Conservation (phyloP, 2,888 invertebrate genomes). For the Eupithecia subfuscata region DNA sequence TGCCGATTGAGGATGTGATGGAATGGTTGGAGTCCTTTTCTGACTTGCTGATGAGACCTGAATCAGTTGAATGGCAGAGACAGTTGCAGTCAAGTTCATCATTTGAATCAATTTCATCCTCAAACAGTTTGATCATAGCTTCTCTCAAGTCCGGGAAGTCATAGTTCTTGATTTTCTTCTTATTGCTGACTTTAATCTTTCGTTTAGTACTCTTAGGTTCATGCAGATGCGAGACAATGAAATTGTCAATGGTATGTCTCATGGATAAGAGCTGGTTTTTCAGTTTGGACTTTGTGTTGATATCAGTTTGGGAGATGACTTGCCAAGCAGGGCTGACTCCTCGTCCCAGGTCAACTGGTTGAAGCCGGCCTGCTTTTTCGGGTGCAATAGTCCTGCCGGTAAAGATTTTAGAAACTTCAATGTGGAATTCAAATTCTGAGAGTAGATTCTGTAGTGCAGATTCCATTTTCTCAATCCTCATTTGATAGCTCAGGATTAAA, state of each 20-base stretch:
- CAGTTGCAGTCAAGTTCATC: conserved; percentile 52
- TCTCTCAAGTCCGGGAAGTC: conserved; percentile 76
- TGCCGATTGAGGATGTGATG: conserved; percentile 76
- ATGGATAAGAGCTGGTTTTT: conserved; percentile 66
- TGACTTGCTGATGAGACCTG: conserved; percentile 61
- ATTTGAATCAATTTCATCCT: conserved; percentile 42
- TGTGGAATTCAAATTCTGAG: conserved; percentile 72
- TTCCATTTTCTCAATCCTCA: conserved; percentile 69
- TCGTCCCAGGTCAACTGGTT: conserved; percentile 52
- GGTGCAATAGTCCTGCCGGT: conserved; percentile 55
- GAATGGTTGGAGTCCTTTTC: conserved; percentile 61
- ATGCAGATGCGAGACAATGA: conserved; percentile 58
- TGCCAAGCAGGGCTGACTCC: conserved; percentile 69
- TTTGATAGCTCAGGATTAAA: conserved; percentile 66
- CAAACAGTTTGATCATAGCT: conserved; percentile 67
- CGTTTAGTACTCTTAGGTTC: conserved; percentile 38
- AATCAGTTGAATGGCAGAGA: conserved; percentile 55
- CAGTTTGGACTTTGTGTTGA: conserved; percentile 61
- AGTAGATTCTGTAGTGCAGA: conserved; percentile 65
- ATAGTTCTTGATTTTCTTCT: conserved; percentile 70
- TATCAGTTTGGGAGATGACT: conserved; percentile 61
- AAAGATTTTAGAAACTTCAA: conserved; percentile 75
- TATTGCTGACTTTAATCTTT: conserved; percentile 57
- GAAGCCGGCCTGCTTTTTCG: conserved; percentile 45
- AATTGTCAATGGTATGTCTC: conserved; percentile 64